Base-by-base conservation (phyloP, 2,888 invertebrate genomes). In the Limnephilus rhombicus region DNA sequence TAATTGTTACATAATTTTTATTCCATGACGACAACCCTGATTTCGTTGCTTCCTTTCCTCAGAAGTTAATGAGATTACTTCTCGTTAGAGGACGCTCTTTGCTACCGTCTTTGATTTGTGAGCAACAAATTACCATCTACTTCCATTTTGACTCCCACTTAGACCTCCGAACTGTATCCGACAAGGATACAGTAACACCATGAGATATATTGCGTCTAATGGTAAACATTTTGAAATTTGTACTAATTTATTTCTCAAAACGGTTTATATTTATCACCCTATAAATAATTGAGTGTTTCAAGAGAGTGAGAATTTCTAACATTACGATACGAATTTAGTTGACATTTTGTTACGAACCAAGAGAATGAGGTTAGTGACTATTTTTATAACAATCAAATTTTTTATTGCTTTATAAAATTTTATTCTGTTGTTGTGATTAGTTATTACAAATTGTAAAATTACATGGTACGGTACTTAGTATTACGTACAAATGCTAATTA, bases 11-110 rank as follows among this genome's bases (percentile, higher is more conserved):
- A 31, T 31, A 13, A 49, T 49, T 49, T 53, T 18, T 18, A 53
- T 5, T 53, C 18, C 18, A 7, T 68, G 9, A 9, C 7, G 68
- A 68, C 68, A n/a, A 9, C 68, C 68, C 68, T 68, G 68, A 9
- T 7, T 68, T 68, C 24, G 68, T 68, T n/a, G 68, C 68, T 68
- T n/a, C 68, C 37, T 37, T 15, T 83, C 24, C 83, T 83, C 31
- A 83, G 83, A 83, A 83, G 83, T 83, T 83, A 83, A 83, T 83
- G 37, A 83, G 83, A 83, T 83, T 83, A 83, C 83, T 83, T 83
- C 83, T 83, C 83, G 83, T 83, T 83, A 83, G 83, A 83, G 83
- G 83, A 41, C 37, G 83, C 83, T 41, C 37, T 31, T 41, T 83
- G 24, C 34, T 15, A 37, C 37, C 83, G 34, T 83, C 83, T 83